Percentiles rank a stretch among this genome's conserved stretches.
Conservation (phyloP, 2,113 vertebrate genomes). For the Caracal caracal region DNA sequence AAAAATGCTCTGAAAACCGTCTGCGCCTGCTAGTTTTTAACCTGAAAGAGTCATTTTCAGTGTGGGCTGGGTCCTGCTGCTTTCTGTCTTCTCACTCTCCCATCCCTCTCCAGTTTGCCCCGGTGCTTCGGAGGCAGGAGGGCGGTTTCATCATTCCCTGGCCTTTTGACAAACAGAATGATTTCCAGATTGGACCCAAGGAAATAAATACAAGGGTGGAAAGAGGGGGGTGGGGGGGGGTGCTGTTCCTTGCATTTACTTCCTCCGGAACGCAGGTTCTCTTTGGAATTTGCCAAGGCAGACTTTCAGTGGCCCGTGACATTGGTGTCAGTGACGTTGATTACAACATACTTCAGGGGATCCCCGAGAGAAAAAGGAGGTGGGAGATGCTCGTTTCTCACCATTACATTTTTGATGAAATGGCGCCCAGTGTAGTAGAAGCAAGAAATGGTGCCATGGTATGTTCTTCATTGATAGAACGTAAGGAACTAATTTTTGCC, state of each 20-base stretch:
- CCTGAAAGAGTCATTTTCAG: neutral
- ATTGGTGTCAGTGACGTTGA: neutral
- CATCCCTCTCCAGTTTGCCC: neutral
- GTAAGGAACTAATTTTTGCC: slow-evolving; percentile 54
- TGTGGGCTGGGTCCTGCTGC: accelerated
- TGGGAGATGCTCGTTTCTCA: neutral
- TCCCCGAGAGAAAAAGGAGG: neutral
- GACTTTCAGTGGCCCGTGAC: neutral
- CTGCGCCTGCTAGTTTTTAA: neutral
- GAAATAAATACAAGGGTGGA: neutral
- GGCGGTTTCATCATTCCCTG: neutral
- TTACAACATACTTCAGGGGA: neutral
- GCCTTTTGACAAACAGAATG: slow-evolving; percentile 47
- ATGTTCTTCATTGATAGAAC: neutral
- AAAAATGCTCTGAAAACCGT: neutral
- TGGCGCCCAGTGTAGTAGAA: neutral
- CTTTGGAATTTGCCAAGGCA: neutral
- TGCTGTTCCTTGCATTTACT: neutral
- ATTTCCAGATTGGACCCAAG: slow-evolving; percentile 28
- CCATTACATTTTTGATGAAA: slow-evolving; percentile 11
- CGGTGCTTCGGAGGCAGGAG: neutral
- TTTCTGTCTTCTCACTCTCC: neutral
- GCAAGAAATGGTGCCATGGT: neutral
- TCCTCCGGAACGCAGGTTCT: neutral
- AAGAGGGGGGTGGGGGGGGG: neutral